phyloP scores from a whole-genome alignment of 2,797 vertebrate species.

The Lophius americanus region DNA sequence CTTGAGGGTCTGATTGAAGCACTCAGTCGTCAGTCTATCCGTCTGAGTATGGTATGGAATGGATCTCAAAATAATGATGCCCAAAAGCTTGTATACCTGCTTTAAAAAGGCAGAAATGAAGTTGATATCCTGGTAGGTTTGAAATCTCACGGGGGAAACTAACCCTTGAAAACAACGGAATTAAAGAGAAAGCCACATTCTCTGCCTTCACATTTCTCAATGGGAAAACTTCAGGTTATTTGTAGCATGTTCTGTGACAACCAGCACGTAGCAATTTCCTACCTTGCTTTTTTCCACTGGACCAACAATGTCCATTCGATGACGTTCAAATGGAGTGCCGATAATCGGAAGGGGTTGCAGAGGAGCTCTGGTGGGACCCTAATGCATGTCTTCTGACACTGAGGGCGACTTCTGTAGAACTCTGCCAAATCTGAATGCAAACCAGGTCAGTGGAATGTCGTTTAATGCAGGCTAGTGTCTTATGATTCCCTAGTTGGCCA shows the following conservation, averaged over 20 bases:
- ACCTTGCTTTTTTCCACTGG: background rate
- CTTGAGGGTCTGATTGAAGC: too few relatives aligned
- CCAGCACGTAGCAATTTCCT: background rate
- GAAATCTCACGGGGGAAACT: too few relatives aligned
- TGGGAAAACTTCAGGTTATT: background rate
- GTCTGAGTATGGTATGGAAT: too few relatives aligned
- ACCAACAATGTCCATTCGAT: background rate
- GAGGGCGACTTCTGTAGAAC: background rate
- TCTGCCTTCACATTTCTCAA: too few relatives aligned
- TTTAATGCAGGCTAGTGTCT: background rate
- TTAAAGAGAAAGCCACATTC: too few relatives aligned
- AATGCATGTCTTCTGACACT: background rate
- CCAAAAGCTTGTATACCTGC: too few relatives aligned
- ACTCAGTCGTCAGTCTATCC: too few relatives aligned
- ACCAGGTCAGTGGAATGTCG: background rate
- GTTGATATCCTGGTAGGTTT: too few relatives aligned
- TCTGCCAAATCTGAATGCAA: background rate
- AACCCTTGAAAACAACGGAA: too few relatives aligned
- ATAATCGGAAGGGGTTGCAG: background rate
- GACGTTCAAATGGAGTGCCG: background rate
- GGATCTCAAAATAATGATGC: too few relatives aligned
- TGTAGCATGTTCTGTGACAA: background rate
- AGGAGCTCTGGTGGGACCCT: background rate
- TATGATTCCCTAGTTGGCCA: background rate
- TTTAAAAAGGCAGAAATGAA: too few relatives aligned